A percentile compares a stretch with the other conserved stretches of the same genome.
These are phyloP conservation scores for Lethrus apterus DNA, from an alignment of 1,140 invertebrate species.

Conservation along the genomic window DNA sequence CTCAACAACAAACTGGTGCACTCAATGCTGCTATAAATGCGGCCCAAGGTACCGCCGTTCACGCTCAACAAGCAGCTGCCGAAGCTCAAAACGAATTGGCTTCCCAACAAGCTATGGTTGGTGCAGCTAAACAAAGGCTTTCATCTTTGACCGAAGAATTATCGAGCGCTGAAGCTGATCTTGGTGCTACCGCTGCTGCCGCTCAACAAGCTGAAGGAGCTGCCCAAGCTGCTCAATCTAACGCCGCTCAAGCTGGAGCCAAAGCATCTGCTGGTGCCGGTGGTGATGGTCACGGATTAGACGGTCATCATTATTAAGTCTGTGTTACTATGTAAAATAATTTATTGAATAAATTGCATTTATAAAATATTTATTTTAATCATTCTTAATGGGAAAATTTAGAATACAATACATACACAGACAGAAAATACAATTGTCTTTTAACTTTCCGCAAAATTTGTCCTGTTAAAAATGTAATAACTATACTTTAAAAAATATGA, in stretches of 20 bases:
- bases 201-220: conserved; percentile 40
- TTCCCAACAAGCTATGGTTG: conserved; percentile 52
- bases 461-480: too few relatives aligned
- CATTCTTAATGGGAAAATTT: too few relatives aligned
- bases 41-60: conserved; percentile 58
- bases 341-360: too few relatives aligned
- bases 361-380: too few relatives aligned
- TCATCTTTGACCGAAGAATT: conserved; percentile 47
- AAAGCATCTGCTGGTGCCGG: conserved; percentile 40
- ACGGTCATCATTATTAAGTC: conserved; percentile 9
- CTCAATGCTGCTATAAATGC: conserved; percentile 55
- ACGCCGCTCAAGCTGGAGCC: conserved; percentile 48
- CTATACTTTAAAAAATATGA: too few relatives aligned
- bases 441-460: too few relatives aligned
- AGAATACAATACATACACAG: too few relatives aligned
- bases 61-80: conserved; percentile 50
- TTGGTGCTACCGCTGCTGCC: conserved; percentile 46
- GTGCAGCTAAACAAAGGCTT: conserved; percentile 46
- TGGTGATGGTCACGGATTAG: conserved; percentile 8
- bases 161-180: conserved; percentile 46
- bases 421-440: too few relatives aligned
- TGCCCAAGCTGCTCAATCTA: conserved; percentile 43
- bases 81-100: conserved; percentile 49
- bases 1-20: conserved; percentile 54
- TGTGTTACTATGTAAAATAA: too few relatives aligned